Conservation (phyloP, 2,113 vertebrate genomes). For the Turnix velox region DNA sequence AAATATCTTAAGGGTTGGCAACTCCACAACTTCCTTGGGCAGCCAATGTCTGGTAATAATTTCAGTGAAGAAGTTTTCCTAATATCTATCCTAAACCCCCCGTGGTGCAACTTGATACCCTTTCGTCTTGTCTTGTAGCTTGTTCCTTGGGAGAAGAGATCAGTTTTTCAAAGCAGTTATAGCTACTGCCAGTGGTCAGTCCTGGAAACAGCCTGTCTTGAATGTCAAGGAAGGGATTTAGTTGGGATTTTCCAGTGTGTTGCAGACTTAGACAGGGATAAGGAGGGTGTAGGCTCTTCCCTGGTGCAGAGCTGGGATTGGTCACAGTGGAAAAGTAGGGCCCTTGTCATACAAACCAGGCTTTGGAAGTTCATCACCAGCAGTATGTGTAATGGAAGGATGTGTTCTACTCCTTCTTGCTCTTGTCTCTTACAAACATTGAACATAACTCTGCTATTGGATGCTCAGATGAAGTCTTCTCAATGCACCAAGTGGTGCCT, state of each 20-base stretch:
- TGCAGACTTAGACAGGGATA: background rate
- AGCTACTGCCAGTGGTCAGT: background rate
- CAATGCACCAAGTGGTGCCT: background rate
- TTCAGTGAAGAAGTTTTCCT: background rate
- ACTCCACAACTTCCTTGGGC: background rate
- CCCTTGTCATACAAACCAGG: rapidly evolving
- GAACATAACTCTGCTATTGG: background rate
- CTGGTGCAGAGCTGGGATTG: background rate
- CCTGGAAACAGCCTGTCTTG: background rate
- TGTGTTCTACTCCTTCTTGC: background rate
- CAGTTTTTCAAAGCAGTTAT: background rate
- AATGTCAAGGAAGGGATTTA: background rate
- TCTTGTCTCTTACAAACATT: background rate
- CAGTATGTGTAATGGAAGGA: background rate
- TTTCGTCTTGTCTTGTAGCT: too few relatives aligned
- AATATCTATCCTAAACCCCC: background rate
- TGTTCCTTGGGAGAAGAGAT: too few relatives aligned
- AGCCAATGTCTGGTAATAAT: background rate
- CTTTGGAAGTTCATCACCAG: rapidly evolving
- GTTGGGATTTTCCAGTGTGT: background rate
- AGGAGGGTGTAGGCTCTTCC: background rate
- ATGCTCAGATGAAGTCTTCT: background rate
- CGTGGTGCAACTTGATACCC: background rate
- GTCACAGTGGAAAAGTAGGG: rapidly evolving
- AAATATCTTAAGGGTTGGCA: background rate